Evolutionary conservation across 35 echinoderm and acorn worm genomes (phyloP).

Genomic region (Apostichopus californicus): DNA sequence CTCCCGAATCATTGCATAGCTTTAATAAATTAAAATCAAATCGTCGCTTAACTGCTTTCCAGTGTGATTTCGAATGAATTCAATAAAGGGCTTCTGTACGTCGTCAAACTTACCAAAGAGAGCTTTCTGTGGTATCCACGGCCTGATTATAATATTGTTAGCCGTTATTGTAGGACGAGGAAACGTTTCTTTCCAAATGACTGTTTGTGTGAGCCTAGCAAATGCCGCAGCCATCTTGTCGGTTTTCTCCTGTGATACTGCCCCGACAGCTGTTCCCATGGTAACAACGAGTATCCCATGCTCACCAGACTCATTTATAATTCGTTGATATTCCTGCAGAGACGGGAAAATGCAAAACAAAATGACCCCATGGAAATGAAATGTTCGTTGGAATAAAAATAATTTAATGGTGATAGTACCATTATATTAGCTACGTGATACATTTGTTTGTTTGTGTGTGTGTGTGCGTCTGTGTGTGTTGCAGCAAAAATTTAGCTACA

Average conservation of each 20-base stretch:
- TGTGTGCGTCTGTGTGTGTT: too few species aligned
- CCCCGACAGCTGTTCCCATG: conserved; percentile 14
- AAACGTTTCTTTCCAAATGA: not conserved
- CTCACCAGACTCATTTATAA: not conserved
- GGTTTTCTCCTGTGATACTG: not conserved
- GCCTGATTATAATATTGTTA: conserved; percentile 30
- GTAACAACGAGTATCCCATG: conserved; percentile 30
- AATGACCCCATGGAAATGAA: not conserved
- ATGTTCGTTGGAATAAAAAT: not conserved
- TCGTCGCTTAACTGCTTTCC: not conserved
- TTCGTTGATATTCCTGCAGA: conserved; percentile 22
- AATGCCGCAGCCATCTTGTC: conserved; percentile 35
- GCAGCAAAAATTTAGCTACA: too few species aligned
- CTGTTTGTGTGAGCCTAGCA: conserved; percentile 48
- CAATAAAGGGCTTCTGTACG: not conserved
- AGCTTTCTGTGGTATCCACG: conserved; percentile 48
- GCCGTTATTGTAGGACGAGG: not conserved
- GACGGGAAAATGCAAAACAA: not conserved
- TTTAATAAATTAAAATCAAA: not conserved
- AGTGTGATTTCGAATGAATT: not conserved
- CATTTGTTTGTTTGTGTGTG: too few species aligned
- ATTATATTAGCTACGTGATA: not conserved
- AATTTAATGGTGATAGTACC: not conserved
- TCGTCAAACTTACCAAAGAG: conserved; percentile 1
- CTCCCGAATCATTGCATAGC: not conserved